These are phyloP conservation scores for Aplodontia rufa DNA, from an alignment of 2,113 vertebrate species.

Conservation along the genomic window DNA sequence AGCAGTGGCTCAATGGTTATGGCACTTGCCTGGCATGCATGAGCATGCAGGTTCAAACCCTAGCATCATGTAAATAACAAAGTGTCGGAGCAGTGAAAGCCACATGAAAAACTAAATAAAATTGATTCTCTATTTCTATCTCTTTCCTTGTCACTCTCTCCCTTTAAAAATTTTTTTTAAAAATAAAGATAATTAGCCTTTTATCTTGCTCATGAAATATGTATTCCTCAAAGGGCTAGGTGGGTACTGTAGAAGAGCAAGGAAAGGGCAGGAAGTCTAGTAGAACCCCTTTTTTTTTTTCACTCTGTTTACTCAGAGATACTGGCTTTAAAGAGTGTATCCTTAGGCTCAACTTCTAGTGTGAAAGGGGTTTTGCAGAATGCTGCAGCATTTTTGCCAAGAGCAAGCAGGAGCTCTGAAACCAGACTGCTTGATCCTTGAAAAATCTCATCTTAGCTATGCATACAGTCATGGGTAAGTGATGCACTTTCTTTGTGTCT, in stretches of 20 bases:
- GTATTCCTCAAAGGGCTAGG: neutral
- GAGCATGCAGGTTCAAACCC: no score
- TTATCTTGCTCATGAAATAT: constrained; percentile 20
- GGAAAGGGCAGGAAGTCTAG: neutral
- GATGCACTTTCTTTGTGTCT: neutral
- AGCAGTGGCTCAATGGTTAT: no score
- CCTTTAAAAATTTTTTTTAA: no score
- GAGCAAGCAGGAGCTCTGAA: constrained; percentile 24
- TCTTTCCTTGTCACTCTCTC: no score
- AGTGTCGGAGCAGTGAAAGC: no score
- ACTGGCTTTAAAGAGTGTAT: neutral
- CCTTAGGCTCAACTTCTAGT: neutral
- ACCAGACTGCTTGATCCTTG: neutral
- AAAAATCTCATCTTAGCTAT: constrained; percentile 4
- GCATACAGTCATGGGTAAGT: neutral
- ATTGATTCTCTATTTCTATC: no score
- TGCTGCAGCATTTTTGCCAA: neutral
- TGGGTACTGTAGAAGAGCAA: neutral
- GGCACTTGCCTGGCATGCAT: no score
- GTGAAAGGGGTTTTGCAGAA: neutral
- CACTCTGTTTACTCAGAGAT: constrained; percentile 21
- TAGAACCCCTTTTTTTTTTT: no score
- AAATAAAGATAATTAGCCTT: neutral
- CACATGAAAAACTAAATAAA: no score
- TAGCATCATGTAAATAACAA: no score